Evolutionary conservation across 2,113 vertebrate genomes (phyloP).

Genomic region (Promerops cafer): DNA sequence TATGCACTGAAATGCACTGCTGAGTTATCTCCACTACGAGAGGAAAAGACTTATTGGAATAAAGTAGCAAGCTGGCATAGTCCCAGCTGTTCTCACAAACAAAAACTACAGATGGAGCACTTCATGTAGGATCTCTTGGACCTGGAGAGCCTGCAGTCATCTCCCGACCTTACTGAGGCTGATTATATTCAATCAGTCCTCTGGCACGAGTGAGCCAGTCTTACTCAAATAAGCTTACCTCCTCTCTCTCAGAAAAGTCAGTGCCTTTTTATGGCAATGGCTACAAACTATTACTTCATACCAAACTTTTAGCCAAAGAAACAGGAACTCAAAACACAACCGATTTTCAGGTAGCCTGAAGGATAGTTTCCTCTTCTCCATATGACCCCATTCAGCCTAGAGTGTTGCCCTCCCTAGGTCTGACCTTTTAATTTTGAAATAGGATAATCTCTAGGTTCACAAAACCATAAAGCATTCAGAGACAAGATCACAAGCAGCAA

Average conservation of each 20-base stretch:
- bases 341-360: not conserved
- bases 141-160: not conserved
- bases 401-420: not conserved
- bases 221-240: not conserved
- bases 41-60: constrained; percentile 14
- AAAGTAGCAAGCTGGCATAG: not conserved
- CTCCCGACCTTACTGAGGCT: not conserved
- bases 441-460: not conserved
- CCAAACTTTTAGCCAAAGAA: not conserved
- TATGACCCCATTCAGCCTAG: not conserved
- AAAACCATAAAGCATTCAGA: not conserved
- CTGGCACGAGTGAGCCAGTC: not conserved
- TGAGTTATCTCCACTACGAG: not conserved
- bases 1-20: not conserved
- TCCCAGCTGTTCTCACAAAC: not conserved
- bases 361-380: not conserved
- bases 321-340: not conserved
- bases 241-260: not conserved
- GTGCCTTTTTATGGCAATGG: not conserved
- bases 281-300: not conserved
- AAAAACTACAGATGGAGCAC: constrained; percentile 35
- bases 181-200: constrained; percentile 22
- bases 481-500: not conserved
- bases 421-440: not conserved
- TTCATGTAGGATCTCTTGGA: constrained; percentile 23